phyloP scores from a whole-genome alignment of 2,113 vertebrate species.

The Sinocyclocheilus rhinocerous region DNA sequence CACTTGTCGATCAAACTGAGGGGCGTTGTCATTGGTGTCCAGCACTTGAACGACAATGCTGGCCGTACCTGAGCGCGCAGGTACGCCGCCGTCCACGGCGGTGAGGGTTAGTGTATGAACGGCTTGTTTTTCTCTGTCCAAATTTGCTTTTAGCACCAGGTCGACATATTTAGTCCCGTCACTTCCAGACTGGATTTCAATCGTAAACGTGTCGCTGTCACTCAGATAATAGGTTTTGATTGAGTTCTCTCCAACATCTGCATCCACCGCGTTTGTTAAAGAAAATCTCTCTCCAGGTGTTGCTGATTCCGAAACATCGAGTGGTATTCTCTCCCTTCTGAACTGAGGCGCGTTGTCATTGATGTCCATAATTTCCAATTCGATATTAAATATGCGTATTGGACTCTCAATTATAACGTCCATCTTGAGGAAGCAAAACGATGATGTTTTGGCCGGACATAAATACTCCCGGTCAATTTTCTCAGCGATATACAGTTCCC shows the following conservation, averaged over 20 bases:
- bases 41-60: conserved; percentile 74
- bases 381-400: conserved; percentile 76
- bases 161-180: conserved; percentile 80
- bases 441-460: conserved; percentile 74
- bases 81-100: conserved; percentile 76
- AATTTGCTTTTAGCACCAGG: conserved; percentile 69
- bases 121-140: conserved; percentile 73
- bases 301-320: conserved; percentile 81
- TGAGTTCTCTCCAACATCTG: conserved; percentile 78
- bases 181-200: conserved; percentile 78
- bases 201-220: conserved; percentile 73
- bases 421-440: conserved; percentile 78
- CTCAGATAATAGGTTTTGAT: conserved; percentile 78
- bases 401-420: conserved; percentile 77
- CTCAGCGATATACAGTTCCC: conserved; percentile 75
- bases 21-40: conserved; percentile 80
- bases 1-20: conserved; percentile 69
- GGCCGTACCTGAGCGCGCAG: conserved; percentile 75
- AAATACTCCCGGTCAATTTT: conserved; percentile 78
- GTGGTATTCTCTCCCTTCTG: conserved; percentile 75
- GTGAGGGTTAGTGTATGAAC: conserved; percentile 74
- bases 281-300: conserved; percentile 79
- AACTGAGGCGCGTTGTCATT: conserved; percentile 81
- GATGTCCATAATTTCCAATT: conserved; percentile 79
- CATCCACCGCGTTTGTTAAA: conserved; percentile 79